phyloP scores from a whole-genome alignment of 2,113 vertebrate genomes.

The Girardinichthys multiradiatus region DNA sequence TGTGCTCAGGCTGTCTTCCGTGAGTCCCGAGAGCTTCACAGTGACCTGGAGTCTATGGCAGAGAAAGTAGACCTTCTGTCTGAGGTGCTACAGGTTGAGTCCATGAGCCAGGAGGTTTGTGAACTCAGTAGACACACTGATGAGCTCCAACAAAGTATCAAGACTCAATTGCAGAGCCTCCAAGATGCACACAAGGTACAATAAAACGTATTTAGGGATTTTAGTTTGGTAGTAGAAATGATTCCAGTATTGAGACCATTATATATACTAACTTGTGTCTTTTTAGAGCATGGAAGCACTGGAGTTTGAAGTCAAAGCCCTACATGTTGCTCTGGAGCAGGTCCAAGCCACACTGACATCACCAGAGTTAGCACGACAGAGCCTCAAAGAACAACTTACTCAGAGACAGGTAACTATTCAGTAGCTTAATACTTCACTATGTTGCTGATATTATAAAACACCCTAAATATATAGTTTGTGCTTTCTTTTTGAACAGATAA shows the following conservation, averaged over 20 bases:
- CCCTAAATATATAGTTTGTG: neutral
- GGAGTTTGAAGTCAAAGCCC: slow-evolving; percentile 87
- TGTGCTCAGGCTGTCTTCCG: slow-evolving; percentile 86
- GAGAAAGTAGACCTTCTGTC: slow-evolving; percentile 86
- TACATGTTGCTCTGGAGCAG: slow-evolving; percentile 90
- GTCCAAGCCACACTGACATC: slow-evolving; percentile 88
- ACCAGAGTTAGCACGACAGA: slow-evolving; percentile 89
- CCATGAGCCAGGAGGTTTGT: slow-evolving; percentile 88
- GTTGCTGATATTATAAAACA: neutral
- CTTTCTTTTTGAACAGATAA: neutral
- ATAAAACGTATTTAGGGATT: neutral
- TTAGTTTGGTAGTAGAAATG: too few relatives aligned
- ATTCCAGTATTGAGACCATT: too few relatives aligned
- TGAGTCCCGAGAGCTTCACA: slow-evolving; percentile 89
- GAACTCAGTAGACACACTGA: slow-evolving; percentile 88
- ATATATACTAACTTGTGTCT: neutral
- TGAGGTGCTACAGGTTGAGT: slow-evolving; percentile 87
- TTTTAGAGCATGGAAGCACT: slow-evolving; percentile 93
- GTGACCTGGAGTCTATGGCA: slow-evolving; percentile 89
- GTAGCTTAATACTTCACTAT: neutral
- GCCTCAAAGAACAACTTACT: slow-evolving; percentile 93
- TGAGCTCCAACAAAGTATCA: slow-evolving; percentile 87
- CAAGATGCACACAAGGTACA: slow-evolving; percentile 92
- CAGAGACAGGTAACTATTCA: slow-evolving; percentile 89
- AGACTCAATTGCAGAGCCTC: slow-evolving; percentile 84